Conservation (phyloP, 2,888 invertebrate genomes). For the Himalopsyche kuldschensis region DNA sequence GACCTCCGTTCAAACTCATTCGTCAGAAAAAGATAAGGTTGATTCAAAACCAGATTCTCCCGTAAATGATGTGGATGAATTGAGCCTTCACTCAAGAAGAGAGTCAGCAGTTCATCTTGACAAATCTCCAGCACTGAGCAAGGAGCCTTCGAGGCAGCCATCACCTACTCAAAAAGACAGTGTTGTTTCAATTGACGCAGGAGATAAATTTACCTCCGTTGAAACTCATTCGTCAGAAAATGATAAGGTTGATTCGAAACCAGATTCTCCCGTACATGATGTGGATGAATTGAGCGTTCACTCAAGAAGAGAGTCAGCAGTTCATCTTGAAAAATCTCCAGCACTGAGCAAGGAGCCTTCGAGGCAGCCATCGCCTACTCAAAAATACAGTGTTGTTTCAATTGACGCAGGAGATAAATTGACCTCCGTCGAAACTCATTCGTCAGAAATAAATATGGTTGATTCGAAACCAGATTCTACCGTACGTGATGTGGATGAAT, state of each 20-base stretch:
- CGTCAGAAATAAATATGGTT: no score
- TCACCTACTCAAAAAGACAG: no score
- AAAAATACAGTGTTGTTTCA: no score
- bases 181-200: no score
- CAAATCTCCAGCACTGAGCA: not conserved
- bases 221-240: not conserved
- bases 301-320: not conserved
- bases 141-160: no score
- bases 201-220: not conserved
- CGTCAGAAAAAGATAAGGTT: no score
- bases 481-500: not conserved
- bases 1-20: no score
- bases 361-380: no score
- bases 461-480: not conserved
- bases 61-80: not conserved
- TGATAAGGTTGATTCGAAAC: not conserved
- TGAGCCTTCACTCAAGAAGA: not conserved
- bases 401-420: no score
- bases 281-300: slow-evolving; percentile 6
- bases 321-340: not conserved
- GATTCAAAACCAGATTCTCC: no score
- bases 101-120: not conserved
- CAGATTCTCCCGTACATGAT: not conserved
- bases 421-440: no score
- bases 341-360: not conserved